phyloP scores from a whole-genome alignment of 1,140 invertebrate genomes.

The Nautilus pompilius region DNA sequence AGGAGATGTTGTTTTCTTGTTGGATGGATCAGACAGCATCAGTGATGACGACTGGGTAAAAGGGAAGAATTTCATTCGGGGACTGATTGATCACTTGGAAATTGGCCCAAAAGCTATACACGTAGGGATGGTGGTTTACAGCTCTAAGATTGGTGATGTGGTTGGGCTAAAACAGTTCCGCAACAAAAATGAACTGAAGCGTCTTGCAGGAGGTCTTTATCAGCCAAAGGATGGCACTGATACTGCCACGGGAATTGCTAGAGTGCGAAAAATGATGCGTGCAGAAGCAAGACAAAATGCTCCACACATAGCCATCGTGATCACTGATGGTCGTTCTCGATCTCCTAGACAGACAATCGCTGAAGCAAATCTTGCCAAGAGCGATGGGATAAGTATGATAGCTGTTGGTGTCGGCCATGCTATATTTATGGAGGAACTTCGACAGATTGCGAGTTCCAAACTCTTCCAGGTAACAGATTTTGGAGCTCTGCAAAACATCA shows the following conservation, averaged over 20 bases:
- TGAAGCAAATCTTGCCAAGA: slow-evolving; percentile 19
- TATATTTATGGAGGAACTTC: slow-evolving; percentile 25
- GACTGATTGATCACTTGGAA: slow-evolving; percentile 32
- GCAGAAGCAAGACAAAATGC: slow-evolving; percentile 21
- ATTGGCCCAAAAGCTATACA: slow-evolving; percentile 32
- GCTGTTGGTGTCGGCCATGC: slow-evolving; percentile 28
- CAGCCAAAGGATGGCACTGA: slow-evolving; percentile 37
- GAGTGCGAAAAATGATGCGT: slow-evolving; percentile 24
- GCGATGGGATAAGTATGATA: slow-evolving; percentile 26
- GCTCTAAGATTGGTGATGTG: slow-evolving; percentile 33
- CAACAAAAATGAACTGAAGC: slow-evolving; percentile 9
- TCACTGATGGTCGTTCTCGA: slow-evolving; percentile 35
- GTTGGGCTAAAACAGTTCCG: slow-evolving; percentile 15
- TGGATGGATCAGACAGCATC: slow-evolving; percentile 40
- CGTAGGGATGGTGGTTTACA: slow-evolving; percentile 38
- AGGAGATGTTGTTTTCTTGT: slow-evolving; percentile 35
- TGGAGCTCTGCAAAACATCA: slow-evolving; percentile 11
- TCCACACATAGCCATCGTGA: slow-evolving; percentile 31
- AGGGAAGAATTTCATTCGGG: slow-evolving; percentile 33
- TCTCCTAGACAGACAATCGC: slow-evolving; percentile 18
- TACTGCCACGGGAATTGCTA: slow-evolving; percentile 31
- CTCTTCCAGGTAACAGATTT: slow-evolving; percentile 28
- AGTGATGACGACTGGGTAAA: slow-evolving; percentile 32
- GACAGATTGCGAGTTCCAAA: slow-evolving; percentile 20
- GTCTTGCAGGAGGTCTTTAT: slow-evolving; percentile 17